Conservation (phyloP, 2,888 invertebrate species). For the Xiphydria camelus region DNA sequence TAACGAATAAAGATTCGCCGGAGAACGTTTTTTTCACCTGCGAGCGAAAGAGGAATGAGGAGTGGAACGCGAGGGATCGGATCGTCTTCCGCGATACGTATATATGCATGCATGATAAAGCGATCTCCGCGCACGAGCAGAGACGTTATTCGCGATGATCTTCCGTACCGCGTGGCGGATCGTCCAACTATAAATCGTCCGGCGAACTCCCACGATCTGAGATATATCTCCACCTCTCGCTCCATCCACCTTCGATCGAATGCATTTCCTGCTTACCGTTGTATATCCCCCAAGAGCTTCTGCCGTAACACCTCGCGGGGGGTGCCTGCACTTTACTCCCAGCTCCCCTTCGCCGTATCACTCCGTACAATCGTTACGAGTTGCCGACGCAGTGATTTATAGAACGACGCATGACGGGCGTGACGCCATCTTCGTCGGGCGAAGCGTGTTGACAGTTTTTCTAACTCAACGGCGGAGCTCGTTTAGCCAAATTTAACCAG, state of each 20-base stretch:
- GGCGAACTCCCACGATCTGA: conserved; percentile 39
- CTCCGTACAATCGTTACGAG: too few relatives aligned
- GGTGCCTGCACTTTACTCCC: too few relatives aligned
- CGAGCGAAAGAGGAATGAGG: too few relatives aligned
- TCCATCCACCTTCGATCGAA: conserved; percentile 37
- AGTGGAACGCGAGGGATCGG: too few relatives aligned
- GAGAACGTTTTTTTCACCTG: neutral
- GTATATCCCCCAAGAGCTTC: conserved; percentile 32
- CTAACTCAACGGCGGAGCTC: too few relatives aligned
- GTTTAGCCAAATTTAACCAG: too few relatives aligned
- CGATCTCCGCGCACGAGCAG: conserved; percentile 28
- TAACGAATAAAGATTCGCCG: neutral
- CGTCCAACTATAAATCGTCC: conserved; percentile 41
- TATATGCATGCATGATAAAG: conserved; percentile 28
- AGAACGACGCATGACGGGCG: too few relatives aligned
- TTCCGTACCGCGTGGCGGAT: conserved; percentile 27
- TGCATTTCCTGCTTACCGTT: conserved; percentile 42
- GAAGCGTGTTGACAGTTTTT: too few relatives aligned
- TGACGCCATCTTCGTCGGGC: too few relatives aligned
- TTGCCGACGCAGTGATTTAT: too few relatives aligned
- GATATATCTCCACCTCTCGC: conserved; percentile 21
- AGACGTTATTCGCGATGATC: conserved; percentile 36
- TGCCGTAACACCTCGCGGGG: conserved; percentile 22
- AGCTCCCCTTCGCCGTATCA: too few relatives aligned
- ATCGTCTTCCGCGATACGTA: conserved; percentile 19